Base-by-base conservation (phyloP, 2,113 vertebrate species). In the Phainopepla nitens region DNA sequence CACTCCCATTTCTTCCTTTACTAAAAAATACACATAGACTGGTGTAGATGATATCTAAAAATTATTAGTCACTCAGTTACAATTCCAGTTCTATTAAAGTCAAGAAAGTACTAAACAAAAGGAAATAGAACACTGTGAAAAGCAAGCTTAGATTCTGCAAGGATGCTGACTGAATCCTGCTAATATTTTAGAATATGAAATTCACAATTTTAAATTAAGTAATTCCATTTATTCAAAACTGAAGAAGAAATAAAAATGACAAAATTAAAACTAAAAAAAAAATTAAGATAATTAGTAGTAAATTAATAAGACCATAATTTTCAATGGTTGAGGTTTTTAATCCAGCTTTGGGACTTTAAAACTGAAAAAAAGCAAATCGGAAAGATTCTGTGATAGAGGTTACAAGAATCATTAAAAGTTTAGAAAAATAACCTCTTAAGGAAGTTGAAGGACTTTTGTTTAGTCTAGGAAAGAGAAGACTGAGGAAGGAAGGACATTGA, bases 381-480 rank as follows among this genome's bases (percentile, higher is more conserved):
- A 75, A 96, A 50, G 4, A 62, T 73, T 89, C 14, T 0, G 2
- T 57, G 4, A 9, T 61, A n/a, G 6, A 53, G 4, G 36, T 58
- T 73, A 50, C 8, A 47, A 50, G 53, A 66, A 64, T 68, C 91
- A 54, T 66, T 60, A 79, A 15, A 6, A 9, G 20, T 65, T 69
- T 23, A 72, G 36, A 89, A 70, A 70, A 89, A 75, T 33, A 7
- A 82, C 20, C 11, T 58, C 18, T 29, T 71, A 28, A 70, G 69
- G 60, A 93, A 81, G 21, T 20, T 50, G n/a, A 77, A 84, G 6
- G 19, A 60, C 21, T 94, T 94, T 89, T 91, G 89, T 95, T 96
- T 94, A 91, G 77, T 81, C 87, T 94, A 54, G 51, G 66, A 92
- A 79, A 90, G 45, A 82, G 36, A 88, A 71, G 29, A 66, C 56